Evolutionary conservation across 92 coral and sea anemone genomes (phyloP).

Genomic region (Porites cylindrica): DNA sequence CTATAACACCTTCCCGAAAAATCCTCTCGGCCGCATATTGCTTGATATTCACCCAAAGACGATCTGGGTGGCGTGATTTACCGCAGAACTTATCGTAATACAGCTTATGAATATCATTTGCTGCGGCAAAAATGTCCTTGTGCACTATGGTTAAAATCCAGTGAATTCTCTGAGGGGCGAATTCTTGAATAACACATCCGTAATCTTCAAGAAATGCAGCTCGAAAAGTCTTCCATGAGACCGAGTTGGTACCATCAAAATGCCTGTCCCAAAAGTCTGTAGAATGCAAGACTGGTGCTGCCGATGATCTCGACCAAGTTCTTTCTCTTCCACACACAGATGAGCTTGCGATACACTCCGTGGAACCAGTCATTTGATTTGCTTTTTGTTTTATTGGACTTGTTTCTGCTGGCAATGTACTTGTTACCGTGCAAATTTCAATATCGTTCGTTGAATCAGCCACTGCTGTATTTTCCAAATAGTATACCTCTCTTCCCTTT

Average conservation of each 20-base stretch:
- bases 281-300: conserved; percentile 7
- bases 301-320: conserved; percentile 1
- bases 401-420: not conserved
- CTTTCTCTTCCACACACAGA: conserved; percentile 9
- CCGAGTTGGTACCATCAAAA: conserved; percentile 36
- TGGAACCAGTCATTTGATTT: not conserved
- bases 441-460: not conserved
- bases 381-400: not conserved
- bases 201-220: conserved; percentile 75
- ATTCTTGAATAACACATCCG: conserved; percentile 58
- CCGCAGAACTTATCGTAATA: conserved; percentile 76
- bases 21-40: conserved; percentile 74
- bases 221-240: conserved; percentile 64
- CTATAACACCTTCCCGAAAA: conserved; percentile 77
- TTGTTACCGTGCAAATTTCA: not conserved
- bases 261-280: conserved; percentile 77
- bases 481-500: conserved; percentile 1
- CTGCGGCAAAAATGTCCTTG: conserved; percentile 68
- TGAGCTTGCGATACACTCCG: conserved; percentile 1
- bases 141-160: conserved; percentile 72
- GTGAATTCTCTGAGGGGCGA: conserved; percentile 69
- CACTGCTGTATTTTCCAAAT: conserved; percentile 1
- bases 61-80: conserved; percentile 51
- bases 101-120: conserved; percentile 59
- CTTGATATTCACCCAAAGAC: conserved; percentile 68